A percentile compares a stretch with the other conserved stretches of the same genome.
Evolutionary conservation across 2,888 invertebrate species (phyloP).

Genomic region (Tiphia femorata): DNA sequence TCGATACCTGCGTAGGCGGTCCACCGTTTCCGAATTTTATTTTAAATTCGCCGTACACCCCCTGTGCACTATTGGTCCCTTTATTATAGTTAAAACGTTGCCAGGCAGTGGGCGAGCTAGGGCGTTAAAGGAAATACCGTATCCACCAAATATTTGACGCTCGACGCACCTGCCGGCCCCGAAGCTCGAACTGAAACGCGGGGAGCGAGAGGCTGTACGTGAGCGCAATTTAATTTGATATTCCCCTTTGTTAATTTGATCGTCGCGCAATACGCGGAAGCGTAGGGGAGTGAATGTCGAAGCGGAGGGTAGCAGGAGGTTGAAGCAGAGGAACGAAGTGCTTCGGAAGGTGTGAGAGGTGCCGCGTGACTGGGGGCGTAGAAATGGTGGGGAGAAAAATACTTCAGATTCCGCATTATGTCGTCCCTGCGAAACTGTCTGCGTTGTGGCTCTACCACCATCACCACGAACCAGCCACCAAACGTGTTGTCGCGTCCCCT

Average conservation of each 20-base stretch:
- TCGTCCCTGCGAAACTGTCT: neutral
- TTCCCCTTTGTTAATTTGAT: constrained; percentile 57
- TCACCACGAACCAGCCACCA: too few relatives aligned
- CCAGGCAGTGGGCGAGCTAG: neutral
- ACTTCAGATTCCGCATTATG: constrained; percentile 53
- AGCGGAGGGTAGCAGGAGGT: constrained; percentile 6
- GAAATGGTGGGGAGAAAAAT: constrained; percentile 46
- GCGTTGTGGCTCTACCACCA: too few relatives aligned
- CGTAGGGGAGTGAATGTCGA: neutral
- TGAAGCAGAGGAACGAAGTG: constrained; percentile 12
- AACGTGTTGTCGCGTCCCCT: neutral
- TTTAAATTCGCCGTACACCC: constrained; percentile 18
- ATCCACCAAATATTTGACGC: constrained; percentile 47
- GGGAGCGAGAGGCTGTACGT: constrained; percentile 24
- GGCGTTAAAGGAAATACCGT: constrained; percentile 26
- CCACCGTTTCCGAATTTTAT: constrained; percentile 20
- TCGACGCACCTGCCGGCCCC: constrained; percentile 31
- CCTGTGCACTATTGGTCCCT: constrained; percentile 25
- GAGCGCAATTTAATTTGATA: constrained; percentile 59
- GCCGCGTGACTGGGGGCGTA: neutral
- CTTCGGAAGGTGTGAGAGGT: too few relatives aligned
- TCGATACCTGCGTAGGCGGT: constrained; percentile 21
- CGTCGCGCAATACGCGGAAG: constrained; percentile 15
- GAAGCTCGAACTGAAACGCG: constrained; percentile 23
- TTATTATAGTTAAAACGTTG: constrained; percentile 33